Evolutionary conservation across 1,140 invertebrate species (phyloP), one percentile per base, ranked within the genome.

Genomic region (Oreohelix idahoensis): DNA sequence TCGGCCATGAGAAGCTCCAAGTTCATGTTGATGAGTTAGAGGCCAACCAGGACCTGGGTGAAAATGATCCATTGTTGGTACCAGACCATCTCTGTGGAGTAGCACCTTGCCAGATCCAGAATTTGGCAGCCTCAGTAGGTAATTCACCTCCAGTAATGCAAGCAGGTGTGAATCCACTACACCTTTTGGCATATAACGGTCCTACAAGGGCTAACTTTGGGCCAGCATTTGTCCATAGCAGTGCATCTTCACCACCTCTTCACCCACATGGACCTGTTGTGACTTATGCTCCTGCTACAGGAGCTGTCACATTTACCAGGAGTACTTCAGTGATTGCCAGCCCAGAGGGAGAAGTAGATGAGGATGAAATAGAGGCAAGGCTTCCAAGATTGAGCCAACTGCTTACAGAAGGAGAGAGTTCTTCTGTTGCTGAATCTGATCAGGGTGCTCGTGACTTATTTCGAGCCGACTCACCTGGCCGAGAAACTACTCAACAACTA

Each of bases 281-380:
- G 0, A 77, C 75, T 26, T 77, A 5, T 77, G 75, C 51, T 11
- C 75, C 75, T 17, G 45, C 75, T 26, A 53, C 75, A 58, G 75
- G 35, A 5, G 49, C 75, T 38, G 75, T 45, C 17, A 81, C 69
- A 29, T 82, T 82, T 36, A 82, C 70, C 2, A 39, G 80, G 15
- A 82, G 80, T 36, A 74, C 71, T 13, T 82, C 80, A 0, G 80
- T 82, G 15, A 82, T 82, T 66, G 80, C 80, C 45, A 82, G 70
- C 32, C 80, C 80, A 5, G 80, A 82, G 36, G 80, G 80, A n/a
- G 80, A 82, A 38, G 80, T 82, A 36, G 80, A 82, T 39, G 80
- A 82, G 49, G 80, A 82, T 26, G 69, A 69, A n/a, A 74, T 82
- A 38, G 80, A 82, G 35, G 80, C 80, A 5, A 38, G 49, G 49